Evolutionary conservation across 23 tunicate species (phyloP).

Genomic region (Styela clava): DNA sequence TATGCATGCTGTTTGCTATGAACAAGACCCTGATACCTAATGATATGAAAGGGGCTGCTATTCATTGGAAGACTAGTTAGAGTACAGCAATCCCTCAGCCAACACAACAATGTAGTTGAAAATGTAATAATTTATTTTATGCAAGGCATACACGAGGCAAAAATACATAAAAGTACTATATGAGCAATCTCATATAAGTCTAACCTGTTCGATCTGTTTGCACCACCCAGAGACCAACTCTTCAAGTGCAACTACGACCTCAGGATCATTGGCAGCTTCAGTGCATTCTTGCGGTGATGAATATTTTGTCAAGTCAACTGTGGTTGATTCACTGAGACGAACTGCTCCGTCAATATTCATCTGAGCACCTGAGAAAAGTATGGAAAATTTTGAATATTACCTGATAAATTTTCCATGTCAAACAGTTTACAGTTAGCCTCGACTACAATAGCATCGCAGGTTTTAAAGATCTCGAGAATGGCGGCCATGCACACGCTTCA

Average conservation of each 20-base stretch:
- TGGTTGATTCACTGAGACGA: conserved; percentile 48
- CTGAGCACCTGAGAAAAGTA: conserved; percentile 60
- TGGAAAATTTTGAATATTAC: neutral
- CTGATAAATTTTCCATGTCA: neutral
- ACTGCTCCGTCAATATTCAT: conserved; percentile 95
- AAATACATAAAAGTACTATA: too few species aligned
- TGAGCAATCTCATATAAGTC: too few species aligned
- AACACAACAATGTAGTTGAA: too few species aligned
- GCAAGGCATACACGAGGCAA: too few species aligned
- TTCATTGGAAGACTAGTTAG: too few species aligned
- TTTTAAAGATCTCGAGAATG: too few species aligned
- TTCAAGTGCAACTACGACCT: conserved; percentile 69
- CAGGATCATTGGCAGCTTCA: conserved; percentile 82
- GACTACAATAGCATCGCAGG: neutral
- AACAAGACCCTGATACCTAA: too few species aligned
- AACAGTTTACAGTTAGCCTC: neutral
- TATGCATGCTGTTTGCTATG: too few species aligned
- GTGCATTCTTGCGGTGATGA: conserved; percentile 57
- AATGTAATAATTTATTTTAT: too few species aligned
- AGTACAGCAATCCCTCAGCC: too few species aligned
- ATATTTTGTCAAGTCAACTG: conserved; percentile 47
- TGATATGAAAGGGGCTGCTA: too few species aligned
- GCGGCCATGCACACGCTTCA: neutral
- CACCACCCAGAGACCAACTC: conserved; percentile 95
- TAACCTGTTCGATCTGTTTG: conserved; percentile 96